A percentile compares a stretch with the other conserved stretches of the same genome.
phyloP scores from a whole-genome alignment of 2,888 invertebrate species.

The Clitarchus hookeri region DNA sequence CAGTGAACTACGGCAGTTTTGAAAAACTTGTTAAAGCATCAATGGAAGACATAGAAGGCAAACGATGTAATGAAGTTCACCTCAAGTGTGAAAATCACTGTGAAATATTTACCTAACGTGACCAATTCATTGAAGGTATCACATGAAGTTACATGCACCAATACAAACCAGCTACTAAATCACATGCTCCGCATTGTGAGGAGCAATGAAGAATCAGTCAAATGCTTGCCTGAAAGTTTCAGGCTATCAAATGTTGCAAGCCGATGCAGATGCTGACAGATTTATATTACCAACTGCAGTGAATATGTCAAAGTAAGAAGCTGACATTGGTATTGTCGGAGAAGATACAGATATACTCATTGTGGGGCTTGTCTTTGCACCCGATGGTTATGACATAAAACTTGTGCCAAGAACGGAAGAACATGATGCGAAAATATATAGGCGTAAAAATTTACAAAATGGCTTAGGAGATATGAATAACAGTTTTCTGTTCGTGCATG shows the following conservation, averaged over 20 bases:
- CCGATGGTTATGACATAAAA: not conserved
- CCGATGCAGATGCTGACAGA: not conserved
- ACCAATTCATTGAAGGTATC: no score
- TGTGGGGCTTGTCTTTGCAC: not conserved
- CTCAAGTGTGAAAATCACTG: no score
- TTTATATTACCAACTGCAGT: not conserved
- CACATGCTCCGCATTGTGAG: no score
- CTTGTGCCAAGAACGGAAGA: not conserved
- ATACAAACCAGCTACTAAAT: no score
- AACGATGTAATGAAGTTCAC: no score
- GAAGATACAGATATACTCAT: not conserved
- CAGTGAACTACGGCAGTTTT: no score
- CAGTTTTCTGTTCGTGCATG: not conserved
- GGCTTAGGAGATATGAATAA: not conserved
- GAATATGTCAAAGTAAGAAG: not conserved
- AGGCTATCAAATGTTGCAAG: not conserved
- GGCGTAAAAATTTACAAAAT: not conserved
- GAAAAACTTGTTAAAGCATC: no score
- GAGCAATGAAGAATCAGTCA: no score
- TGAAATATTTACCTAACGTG: no score
- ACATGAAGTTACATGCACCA: no score
- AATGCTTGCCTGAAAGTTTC: not conserved
- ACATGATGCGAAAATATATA: not conserved
- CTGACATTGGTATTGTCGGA: not conserved
- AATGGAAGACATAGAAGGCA: no score